A percentile compares a stretch with the other conserved stretches of the same genome.
These are phyloP conservation scores for Melikaiella ostensackeni DNA, from an alignment of 2,888 invertebrate genomes.

Conservation along the genomic window DNA sequence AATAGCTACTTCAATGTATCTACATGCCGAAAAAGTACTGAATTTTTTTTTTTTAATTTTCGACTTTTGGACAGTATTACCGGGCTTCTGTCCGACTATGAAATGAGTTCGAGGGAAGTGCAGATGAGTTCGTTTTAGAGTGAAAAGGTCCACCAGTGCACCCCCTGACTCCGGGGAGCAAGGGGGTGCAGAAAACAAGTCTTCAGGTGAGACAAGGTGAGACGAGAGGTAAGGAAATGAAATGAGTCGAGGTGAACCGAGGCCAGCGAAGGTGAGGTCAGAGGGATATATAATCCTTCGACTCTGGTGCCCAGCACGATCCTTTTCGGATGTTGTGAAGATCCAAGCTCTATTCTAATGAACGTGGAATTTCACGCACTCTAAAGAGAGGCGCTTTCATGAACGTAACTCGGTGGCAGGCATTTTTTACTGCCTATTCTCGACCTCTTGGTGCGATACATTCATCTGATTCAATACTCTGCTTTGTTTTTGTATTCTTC, in stretches of 20 bases:
- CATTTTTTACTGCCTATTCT: constrained; percentile 23
- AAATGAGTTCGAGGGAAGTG: too few relatives aligned
- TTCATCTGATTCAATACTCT: too few relatives aligned
- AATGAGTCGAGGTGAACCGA: constrained; percentile 52
- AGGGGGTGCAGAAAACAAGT: constrained; percentile 35
- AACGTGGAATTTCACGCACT: constrained; percentile 28
- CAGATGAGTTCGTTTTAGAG: background rate
- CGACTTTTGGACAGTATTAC: too few relatives aligned
- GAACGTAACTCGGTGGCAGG: background rate
- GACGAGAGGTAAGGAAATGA: constrained; percentile 46
- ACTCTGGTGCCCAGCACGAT: constrained; percentile 69
- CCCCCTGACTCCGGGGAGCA: too few relatives aligned
- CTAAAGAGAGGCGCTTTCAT: constrained; percentile 22
- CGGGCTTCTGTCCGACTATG: too few relatives aligned
- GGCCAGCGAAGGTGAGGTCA: constrained; percentile 58
- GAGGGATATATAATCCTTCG: constrained; percentile 70
- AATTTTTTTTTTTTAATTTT: too few relatives aligned
- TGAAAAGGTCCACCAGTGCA: constrained; percentile 43
- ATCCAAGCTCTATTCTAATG: constrained; percentile 40
- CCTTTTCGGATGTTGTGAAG: constrained; percentile 61
- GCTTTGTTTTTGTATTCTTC: too few relatives aligned
- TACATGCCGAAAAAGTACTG: too few relatives aligned
- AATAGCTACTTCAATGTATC: too few relatives aligned
- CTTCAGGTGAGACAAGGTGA: constrained; percentile 41
- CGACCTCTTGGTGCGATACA: background rate